Evolutionary conservation across 2,113 vertebrate genomes (phyloP), one percentile per base, ranked within the genome.

Genomic region (Hepsetus odoe): DNA sequence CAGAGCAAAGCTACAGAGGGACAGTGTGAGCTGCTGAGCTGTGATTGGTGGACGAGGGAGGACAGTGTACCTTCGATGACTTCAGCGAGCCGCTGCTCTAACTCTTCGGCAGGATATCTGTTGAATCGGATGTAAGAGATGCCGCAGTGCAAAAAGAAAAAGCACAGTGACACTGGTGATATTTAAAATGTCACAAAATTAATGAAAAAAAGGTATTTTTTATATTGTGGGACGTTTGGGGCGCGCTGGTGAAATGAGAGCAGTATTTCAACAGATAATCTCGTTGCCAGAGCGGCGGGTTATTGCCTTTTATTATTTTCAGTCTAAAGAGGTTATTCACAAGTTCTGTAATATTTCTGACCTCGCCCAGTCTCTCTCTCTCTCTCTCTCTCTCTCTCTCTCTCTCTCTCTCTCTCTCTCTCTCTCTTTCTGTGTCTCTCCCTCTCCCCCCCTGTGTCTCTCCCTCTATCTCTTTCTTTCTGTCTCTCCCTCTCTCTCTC

Each of bases 221-320:
- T 58, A 58, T 38, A 56, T 42, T 30, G 22, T 26, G 24, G n/a
- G 26, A 0, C 2, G 1, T 49, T 18, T 1, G 46, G 46, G 58
- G 56, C 28, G 53, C 53, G 2, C 5, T 16, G 24, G 1, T 40
- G 44, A 61, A 65, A 26, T 42, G 4, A 53, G 51, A 58, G 71
- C 20, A 38, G 59, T 64, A 14, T 24, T 55, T 20, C 40, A 72
- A 40, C 35, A 42, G 69, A 56, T 66, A 40, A 72, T 72, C 30
- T 3, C 14, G 55, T 33, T 66, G 55, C 67, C 53, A 22, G 53
- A 9, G 6, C 42, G n/a, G 22, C 51, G 72, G 67, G 67, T 71
- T 70, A 71, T 55, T 24, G 66, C 33, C 68, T 71, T 65, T 76
- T 35, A 77, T 72, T 81, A 58, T 55, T 72, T 76, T 55, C 75